phyloP scores from a whole-genome alignment of 1,140 invertebrate genomes.

The Caerostris darwini region DNA sequence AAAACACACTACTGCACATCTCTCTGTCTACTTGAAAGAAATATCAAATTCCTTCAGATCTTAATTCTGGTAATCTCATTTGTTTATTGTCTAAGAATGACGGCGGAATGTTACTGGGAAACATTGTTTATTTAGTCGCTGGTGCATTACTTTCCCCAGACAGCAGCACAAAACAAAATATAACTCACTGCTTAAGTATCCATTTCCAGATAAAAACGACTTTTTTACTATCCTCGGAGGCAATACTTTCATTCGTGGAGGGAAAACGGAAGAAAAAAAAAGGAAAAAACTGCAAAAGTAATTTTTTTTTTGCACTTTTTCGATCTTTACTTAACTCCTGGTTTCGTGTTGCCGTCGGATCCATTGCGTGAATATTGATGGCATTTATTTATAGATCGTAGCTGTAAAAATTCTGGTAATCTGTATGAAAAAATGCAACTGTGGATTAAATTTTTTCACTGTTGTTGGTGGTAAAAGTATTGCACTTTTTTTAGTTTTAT shows the following conservation, averaged over 20 bases:
- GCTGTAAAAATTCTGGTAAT: neutral
- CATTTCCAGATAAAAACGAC: conserved; percentile 36
- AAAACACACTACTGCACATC: too few species aligned
- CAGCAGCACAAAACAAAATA: neutral
- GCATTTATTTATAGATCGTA: conserved; percentile 13
- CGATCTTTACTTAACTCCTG: neutral
- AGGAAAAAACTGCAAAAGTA: neutral
- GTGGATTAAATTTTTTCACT: too few species aligned
- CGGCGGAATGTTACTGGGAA: neutral
- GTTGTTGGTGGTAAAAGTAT: too few species aligned
- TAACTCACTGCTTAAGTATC: neutral
- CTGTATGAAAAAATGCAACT: neutral
- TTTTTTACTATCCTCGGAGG: conserved; percentile 24
- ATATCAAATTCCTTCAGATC: neutral
- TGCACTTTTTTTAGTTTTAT: too few species aligned
- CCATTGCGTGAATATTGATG: conserved; percentile 38
- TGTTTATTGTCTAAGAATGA: neutral
- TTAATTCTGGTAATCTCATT: conserved; percentile 26
- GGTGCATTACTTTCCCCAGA: neutral
- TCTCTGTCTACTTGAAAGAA: too few species aligned
- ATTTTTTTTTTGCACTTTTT: neutral
- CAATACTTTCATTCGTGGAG: neutral
- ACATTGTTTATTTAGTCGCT: conserved; percentile 4
- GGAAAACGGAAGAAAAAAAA: neutral
- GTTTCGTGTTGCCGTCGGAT: neutral